phyloP scores from a whole-genome alignment of 2,113 vertebrate genomes.

The Pseudorectes ferrugineus region DNA sequence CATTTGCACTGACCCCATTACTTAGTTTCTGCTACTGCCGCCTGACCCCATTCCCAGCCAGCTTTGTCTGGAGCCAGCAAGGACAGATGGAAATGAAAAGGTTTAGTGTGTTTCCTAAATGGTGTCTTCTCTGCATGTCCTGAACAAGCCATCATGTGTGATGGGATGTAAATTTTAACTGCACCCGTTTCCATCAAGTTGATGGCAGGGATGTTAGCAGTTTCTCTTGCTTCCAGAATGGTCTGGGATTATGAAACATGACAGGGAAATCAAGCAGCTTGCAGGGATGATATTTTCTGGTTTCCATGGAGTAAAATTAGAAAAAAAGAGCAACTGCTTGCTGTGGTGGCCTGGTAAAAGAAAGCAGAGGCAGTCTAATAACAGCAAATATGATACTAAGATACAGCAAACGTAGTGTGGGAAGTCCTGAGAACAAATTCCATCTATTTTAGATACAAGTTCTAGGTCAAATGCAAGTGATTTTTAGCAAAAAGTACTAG shows the following conservation, averaged over 20 bases:
- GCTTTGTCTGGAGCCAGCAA: background rate
- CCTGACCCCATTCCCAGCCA: background rate
- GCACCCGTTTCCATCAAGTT: background rate
- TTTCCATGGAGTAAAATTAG: slow-evolving; percentile 31
- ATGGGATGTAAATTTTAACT: background rate
- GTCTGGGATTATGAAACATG: background rate
- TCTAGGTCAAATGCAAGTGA: background rate
- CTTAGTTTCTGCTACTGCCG: background rate
- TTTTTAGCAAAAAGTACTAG: background rate
- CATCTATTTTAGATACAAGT: background rate
- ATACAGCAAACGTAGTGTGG: background rate
- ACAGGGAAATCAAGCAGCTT: background rate
- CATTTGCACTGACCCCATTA: background rate
- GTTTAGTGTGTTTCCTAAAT: background rate
- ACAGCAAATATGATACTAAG: background rate
- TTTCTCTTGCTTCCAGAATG: background rate
- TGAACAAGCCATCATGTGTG: background rate
- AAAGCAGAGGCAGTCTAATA: background rate
- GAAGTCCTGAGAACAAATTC: background rate
- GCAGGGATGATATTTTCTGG: background rate
- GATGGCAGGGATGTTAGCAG: background rate
- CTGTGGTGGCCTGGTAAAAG: background rate
- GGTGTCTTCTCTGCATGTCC: background rate
- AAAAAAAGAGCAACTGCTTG: slow-evolving; percentile 36
- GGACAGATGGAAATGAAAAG: background rate